phyloP scores from a whole-genome alignment of 2,113 vertebrate genomes.

The Tyrannus savana region DNA sequence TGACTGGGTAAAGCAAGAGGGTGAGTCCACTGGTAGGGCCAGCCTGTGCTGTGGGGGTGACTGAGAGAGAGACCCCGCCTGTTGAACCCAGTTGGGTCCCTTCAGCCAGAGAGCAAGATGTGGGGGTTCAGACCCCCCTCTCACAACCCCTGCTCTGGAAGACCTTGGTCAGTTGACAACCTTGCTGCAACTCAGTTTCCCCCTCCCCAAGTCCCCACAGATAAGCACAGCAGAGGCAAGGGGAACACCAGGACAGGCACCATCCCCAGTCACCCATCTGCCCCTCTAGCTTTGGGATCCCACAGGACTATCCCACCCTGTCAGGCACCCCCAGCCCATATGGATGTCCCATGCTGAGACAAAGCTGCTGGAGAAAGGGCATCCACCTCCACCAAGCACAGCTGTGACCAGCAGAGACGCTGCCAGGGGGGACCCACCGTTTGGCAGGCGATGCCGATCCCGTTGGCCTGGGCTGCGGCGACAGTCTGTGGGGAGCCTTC shows the following conservation, averaged over 20 bases:
- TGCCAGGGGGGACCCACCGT: background rate
- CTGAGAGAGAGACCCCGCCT: background rate
- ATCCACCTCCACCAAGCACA: background rate
- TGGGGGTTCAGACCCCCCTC: background rate
- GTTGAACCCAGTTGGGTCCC: background rate
- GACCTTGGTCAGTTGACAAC: rapidly evolving
- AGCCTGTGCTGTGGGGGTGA: background rate
- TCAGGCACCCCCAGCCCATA: background rate
- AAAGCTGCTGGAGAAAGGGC: background rate
- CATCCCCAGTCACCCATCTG: background rate
- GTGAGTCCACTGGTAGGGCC: rapidly evolving
- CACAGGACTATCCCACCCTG: background rate
- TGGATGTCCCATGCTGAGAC: background rate
- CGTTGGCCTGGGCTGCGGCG: background rate
- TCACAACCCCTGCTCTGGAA: background rate
- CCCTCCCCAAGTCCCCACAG: background rate
- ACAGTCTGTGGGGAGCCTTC: background rate
- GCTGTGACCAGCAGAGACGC: background rate
- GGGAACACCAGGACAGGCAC: background rate
- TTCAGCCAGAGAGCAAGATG: background rate
- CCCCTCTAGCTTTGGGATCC: background rate
- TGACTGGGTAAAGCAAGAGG: background rate
- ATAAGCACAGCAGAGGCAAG: background rate
- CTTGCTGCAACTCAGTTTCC: background rate
- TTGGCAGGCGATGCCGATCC: background rate